Conservation (phyloP, 2,888 invertebrate genomes). For the Ectobius pallidus region DNA sequence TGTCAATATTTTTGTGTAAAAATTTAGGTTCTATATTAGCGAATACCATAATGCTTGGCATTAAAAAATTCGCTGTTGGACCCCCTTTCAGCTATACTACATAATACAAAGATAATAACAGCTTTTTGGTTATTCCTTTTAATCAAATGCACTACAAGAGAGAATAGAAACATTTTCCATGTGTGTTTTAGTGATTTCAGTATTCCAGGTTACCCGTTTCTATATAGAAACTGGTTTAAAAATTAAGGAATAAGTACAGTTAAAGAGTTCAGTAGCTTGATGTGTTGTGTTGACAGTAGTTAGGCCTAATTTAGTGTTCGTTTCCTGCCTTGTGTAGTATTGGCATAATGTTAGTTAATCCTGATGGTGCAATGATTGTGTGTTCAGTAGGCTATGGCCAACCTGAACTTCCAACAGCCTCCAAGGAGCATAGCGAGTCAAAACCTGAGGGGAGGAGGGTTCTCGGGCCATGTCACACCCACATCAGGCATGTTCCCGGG, state of each 20-base stretch:
- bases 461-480: constrained; percentile 78
- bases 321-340: background rate
- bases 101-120: constrained; percentile 8
- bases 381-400: constrained; percentile 78
- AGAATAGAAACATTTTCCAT: too few species aligned
- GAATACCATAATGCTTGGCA: background rate
- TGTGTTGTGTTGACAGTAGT: background rate
- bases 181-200: background rate
- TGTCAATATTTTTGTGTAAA: background rate
- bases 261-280: background rate
- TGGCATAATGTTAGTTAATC: background rate
- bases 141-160: too few species aligned
- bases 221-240: too few species aligned
- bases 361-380: constrained; percentile 11
- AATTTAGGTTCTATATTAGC: background rate
- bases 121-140: background rate
- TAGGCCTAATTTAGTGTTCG: background rate
- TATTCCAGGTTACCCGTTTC: background rate
- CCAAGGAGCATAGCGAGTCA: constrained; percentile 86
- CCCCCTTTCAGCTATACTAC: background rate
- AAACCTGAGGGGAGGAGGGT: constrained; percentile 68
- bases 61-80: background rate
- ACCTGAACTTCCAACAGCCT: constrained; percentile 88
- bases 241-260: background rate
- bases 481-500: constrained; percentile 68